phyloP scores from a whole-genome alignment of 2,113 vertebrate genomes.

The Ceyx melanurus region DNA sequence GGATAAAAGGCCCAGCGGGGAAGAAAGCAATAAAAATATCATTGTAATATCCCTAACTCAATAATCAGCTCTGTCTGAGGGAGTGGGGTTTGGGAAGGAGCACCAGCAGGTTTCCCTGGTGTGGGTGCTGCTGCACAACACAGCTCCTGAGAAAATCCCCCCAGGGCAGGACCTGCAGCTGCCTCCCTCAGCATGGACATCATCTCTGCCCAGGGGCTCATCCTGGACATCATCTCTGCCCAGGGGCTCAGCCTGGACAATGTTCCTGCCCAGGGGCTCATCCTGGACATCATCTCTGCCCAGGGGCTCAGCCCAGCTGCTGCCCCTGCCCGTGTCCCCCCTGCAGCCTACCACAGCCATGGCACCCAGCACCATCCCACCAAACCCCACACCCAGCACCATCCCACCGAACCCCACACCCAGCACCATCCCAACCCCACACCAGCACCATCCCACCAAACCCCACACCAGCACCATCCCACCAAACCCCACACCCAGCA shows the following conservation, averaged over 20 bases:
- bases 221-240: not conserved
- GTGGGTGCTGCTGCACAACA: accelerated
- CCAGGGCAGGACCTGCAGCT: not conserved
- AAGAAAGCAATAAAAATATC: not conserved
- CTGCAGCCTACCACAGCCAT: accelerated
- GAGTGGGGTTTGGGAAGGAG: not conserved
- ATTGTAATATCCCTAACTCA: not conserved
- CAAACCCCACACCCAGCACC: no score
- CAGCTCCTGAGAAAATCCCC: not conserved
- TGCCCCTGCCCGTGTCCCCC: not conserved
- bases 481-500: no score
- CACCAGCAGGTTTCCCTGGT: accelerated
- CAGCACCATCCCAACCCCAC: no score
- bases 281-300: not conserved
- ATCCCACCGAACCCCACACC: no score
- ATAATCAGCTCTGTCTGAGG: not conserved
- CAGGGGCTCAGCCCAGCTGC: no score
- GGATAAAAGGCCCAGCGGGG: not conserved
- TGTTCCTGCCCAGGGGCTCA: accelerated
- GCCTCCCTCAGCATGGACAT: not conserved
- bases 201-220: not conserved
- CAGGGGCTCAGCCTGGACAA: not conserved
- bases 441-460: no score
- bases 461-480: no score
- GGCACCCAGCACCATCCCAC: not conserved